Base-by-base conservation (phyloP, 2,888 invertebrate genomes). In the Rhaphigaster nebulosa region DNA sequence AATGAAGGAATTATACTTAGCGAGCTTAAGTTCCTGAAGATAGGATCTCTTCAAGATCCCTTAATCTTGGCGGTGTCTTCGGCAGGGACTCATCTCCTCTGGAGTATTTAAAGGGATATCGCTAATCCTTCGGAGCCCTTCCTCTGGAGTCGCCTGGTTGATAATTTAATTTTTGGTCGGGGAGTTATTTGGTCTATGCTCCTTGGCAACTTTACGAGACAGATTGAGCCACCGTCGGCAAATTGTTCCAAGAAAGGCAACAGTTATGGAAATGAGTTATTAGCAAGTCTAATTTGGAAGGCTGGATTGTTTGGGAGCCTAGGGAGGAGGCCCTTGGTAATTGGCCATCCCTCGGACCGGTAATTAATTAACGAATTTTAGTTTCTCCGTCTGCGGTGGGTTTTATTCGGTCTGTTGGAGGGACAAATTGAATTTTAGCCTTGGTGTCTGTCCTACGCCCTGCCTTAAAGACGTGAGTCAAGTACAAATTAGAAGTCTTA, bases 281-380 rank as follows among this genome's bases (percentile, higher is more conserved):
- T 88, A 88, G 88, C 88, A 88, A 88, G 88, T 88, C 88, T 88
- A 88, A 88, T 88, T 88, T 88, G 56, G 56, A 41, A 41, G 88
- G 65, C 60, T 60, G 60, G 54, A 88, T 88, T 88, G 88, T 88
- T 88, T 88, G 41, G 41, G 56, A 38, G 56, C 5, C 52, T 54
- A 34, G 52, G 34, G 52, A 38, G 38, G 26, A 34, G 13, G 88
- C 65, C 60, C 38, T 60, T 88, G 41, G 88, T 88, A 88, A 88
- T 88, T 88, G 88, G 41, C 60, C 88, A n/a, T 87, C 88, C 88
- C 56, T 88, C 65, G 56, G 88, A 87, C 56, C n/a, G 41, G 38
- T 88, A 88, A 88, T 88, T 88, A 88, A 88, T 88, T 88, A 88
- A 88, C 60, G 88, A 88, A 88, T 88, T 88, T 88, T 88, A 88